These are phyloP conservation scores for Hemaris fuciformis DNA, from an alignment of 2,888 invertebrate genomes.

Conservation along the genomic window DNA sequence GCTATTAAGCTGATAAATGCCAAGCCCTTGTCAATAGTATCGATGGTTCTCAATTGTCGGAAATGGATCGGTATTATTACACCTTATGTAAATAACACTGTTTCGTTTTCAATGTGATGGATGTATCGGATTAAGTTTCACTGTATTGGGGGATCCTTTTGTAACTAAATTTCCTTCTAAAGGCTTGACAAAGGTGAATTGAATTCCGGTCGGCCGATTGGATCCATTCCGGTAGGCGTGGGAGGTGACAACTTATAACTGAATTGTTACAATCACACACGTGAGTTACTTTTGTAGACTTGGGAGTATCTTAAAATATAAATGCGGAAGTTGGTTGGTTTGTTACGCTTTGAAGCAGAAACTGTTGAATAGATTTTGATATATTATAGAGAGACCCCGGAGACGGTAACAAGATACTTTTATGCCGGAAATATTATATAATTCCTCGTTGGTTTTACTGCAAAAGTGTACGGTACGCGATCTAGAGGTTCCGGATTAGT, in stretches of 20 bases:
- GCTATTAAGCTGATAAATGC: constrained; percentile 35
- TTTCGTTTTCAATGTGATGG: background rate
- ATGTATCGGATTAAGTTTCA: background rate
- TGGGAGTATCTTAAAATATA: too few relatives aligned
- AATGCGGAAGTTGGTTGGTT: too few relatives aligned
- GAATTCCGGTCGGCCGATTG: background rate
- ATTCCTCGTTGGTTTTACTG: too few relatives aligned
- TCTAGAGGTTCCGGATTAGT: too few relatives aligned
- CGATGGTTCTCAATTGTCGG: constrained; percentile 39
- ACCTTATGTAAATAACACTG: constrained; percentile 1
- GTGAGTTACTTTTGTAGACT: background rate
- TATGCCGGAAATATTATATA: too few relatives aligned
- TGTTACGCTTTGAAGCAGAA: too few relatives aligned
- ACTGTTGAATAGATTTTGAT: too few relatives aligned
- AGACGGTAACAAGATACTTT: too few relatives aligned
- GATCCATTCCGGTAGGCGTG: background rate
- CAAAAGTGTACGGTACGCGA: too few relatives aligned
- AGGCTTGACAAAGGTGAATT: constrained; percentile 4
- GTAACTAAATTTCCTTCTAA: background rate
- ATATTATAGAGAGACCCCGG: too few relatives aligned
- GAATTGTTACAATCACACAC: background rate
- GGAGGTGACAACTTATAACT: background rate
- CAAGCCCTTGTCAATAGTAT: constrained; percentile 41
- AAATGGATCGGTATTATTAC: constrained; percentile 1
- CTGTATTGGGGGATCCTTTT: background rate